Percentiles rank a stretch among this genome's conserved stretches.
Conservation (phyloP, 2,888 invertebrate species). For the Pediacus dermestoides region DNA sequence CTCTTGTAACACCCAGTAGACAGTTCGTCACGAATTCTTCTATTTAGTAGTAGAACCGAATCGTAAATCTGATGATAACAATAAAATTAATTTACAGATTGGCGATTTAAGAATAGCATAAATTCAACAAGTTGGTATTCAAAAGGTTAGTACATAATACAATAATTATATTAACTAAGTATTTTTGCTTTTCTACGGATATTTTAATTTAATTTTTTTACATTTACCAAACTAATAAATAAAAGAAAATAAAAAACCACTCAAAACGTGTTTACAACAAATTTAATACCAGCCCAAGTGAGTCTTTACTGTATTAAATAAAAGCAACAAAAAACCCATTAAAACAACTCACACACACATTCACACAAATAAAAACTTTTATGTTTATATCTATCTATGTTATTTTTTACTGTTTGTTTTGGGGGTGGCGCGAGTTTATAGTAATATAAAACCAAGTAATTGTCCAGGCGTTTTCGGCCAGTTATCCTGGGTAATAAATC, state of each 20-base stretch:
- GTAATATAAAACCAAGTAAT: constrained; percentile 21
- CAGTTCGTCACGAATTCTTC: constrained; percentile 9
- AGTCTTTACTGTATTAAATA: too few species aligned
- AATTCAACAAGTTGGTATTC: constrained; percentile 18
- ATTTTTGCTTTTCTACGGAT: too few species aligned
- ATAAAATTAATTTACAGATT: constrained; percentile 17
- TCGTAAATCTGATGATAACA: constrained; percentile 8
- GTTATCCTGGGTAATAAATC: constrained; percentile 28
- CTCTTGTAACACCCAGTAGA: constrained; percentile 12
- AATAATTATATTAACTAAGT: neutral
- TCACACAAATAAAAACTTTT: too few species aligned
- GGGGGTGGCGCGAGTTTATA: constrained; percentile 16
- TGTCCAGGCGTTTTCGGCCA: constrained; percentile 13
- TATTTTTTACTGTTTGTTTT: too few species aligned
- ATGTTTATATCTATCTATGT: too few species aligned
- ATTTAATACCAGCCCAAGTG: too few species aligned
- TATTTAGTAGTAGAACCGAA: constrained; percentile 1
- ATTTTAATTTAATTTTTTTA: too few species aligned
- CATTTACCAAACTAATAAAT: too few species aligned
- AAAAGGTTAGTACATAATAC: constrained; percentile 16
- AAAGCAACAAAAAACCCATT: too few species aligned
- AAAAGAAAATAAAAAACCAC: too few species aligned
- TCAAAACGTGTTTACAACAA: too few species aligned
- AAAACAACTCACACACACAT: too few species aligned
- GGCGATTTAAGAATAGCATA: constrained; percentile 18